These are phyloP conservation scores for Ceratoteleas bidentatus DNA, from an alignment of 1,140 invertebrate genomes.

Conservation along the genomic window DNA sequence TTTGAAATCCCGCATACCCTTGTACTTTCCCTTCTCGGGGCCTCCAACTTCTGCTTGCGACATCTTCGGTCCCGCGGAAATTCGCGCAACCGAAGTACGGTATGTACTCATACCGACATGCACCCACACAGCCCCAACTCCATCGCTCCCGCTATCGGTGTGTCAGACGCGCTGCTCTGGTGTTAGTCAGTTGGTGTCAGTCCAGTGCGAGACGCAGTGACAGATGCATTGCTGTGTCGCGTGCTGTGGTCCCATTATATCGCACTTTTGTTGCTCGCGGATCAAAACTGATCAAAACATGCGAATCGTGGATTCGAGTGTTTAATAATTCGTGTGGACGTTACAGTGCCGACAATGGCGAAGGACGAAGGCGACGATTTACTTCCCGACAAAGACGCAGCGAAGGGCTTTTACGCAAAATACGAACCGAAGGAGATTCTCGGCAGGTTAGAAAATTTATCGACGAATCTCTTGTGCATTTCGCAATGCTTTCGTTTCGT, in stretches of 20 bases:
- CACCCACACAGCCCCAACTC: no score
- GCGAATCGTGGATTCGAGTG: conserved; percentile 33
- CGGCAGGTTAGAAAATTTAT: conserved; percentile 87
- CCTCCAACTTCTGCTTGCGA: conserved; percentile 15
- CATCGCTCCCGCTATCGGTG: no score
- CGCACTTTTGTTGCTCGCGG: no score
- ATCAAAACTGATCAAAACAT: conserved; percentile 40
- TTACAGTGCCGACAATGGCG: conserved; percentile 82
- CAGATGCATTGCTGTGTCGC: conserved; percentile 53
- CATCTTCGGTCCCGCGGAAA: no score
- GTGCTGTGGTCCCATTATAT: no score
- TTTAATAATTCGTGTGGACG: conserved; percentile 12
- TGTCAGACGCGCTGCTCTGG: no score
- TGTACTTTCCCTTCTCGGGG: conserved; percentile 3
- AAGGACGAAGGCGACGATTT: conserved; percentile 92
- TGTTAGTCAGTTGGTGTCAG: conserved; percentile 1
- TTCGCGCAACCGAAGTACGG: no score
- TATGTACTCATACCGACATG: no score
- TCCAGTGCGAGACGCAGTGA: conserved; percentile 33
- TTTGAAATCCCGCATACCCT: conserved; percentile 16
- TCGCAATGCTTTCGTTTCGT: background rate
- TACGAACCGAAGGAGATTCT: conserved; percentile 99
- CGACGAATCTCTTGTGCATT: background rate
- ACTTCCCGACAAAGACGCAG: conserved; percentile 93
- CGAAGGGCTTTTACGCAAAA: conserved; percentile 97